Evolutionary conservation across 2,888 invertebrate genomes (phyloP), one percentile per base, ranked within the genome.

Genomic region (Harpalus rubripes): DNA sequence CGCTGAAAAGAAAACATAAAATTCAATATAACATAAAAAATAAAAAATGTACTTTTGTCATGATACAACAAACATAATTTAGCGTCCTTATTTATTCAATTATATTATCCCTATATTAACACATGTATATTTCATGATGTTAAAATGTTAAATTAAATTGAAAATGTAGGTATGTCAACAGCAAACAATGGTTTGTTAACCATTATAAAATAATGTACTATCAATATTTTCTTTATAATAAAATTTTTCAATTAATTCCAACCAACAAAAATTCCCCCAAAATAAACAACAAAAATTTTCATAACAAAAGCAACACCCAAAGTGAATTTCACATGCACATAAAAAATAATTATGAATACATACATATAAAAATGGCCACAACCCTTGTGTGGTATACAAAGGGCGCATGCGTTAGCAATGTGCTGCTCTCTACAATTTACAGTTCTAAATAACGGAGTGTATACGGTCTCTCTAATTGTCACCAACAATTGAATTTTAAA

Each of bases 401-500:
- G 18, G 1, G 1, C 63, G 10, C 63, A 63, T 12, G 26, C 10
- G 12, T 16, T 10, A 8, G 26, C 63, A 10, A 4, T 26, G 63
- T 22, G 63, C 63, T 8, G 63, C 63, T 18, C 18, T 61, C 22
- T 63, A 63, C 63, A 63, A 63, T 63, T 63, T 63, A 63, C 63
- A 39, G 15, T 63, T 63, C 1, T 26, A 63, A 63, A 63, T 63
- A 68, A 68, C 68, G 15, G 68, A 68, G 39, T 68, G 68, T 26
- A 32, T 68, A 26, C 63, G 63, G 63, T 63, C 26, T 18, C 68
- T 68, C 44, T 44, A 74, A 74, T 74, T 74, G 72, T 74, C 41
- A 44, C 72, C 44, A 44, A 44, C 72, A 74, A 74, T 44, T 74
- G 72, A 74, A 74, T 74, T 74, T 74, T 74, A 74, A 74, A 74